These are phyloP conservation scores for Champsocephalus esox DNA, from an alignment of 2,797 vertebrate genomes.

Conservation along the genomic window DNA sequence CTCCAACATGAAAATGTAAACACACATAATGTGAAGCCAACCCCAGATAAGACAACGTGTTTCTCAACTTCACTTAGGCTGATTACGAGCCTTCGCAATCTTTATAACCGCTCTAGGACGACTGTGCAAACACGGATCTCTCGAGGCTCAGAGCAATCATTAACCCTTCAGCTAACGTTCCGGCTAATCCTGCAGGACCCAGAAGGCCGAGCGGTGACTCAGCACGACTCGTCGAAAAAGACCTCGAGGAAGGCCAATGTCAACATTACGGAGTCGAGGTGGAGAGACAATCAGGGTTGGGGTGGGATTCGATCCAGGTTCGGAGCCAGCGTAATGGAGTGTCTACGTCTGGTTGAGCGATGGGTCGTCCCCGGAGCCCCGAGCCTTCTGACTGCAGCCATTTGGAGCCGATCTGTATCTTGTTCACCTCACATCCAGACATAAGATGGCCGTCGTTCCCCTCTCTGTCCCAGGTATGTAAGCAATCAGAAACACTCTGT, in stretches of 20 bases:
- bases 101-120: slow-evolving; percentile 59
- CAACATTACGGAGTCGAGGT: slow-evolving; percentile 66
- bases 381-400: slow-evolving; percentile 76
- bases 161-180: slow-evolving; percentile 42
- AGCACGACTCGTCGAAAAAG: slow-evolving; percentile 40
- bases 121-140: slow-evolving; percentile 74
- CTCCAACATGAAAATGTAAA: slow-evolving; percentile 66
- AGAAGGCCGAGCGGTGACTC: slow-evolving; percentile 37
- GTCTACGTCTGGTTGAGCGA: slow-evolving; percentile 71
- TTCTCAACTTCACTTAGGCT: slow-evolving; percentile 61
- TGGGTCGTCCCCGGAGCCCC: slow-evolving; percentile 69
- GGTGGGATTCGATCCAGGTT: slow-evolving; percentile 76
- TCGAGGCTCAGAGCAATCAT: slow-evolving; percentile 55
- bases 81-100: slow-evolving; percentile 59
- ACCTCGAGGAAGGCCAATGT: slow-evolving; percentile 59
- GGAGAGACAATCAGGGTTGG: slow-evolving; percentile 70
- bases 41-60: slow-evolving; percentile 71
- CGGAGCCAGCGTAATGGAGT: slow-evolving; percentile 75
- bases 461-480: slow-evolving; percentile 74
- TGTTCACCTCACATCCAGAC: slow-evolving; percentile 73
- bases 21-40: slow-evolving; percentile 66
- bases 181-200: slow-evolving; percentile 53
- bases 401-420: slow-evolving; percentile 80
- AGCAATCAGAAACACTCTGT: slow-evolving; percentile 82
- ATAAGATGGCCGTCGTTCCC: slow-evolving; percentile 75